Evolutionary conservation across 2,888 invertebrate genomes (phyloP).

Genomic region (Zhuqinia jingwanae): DNA sequence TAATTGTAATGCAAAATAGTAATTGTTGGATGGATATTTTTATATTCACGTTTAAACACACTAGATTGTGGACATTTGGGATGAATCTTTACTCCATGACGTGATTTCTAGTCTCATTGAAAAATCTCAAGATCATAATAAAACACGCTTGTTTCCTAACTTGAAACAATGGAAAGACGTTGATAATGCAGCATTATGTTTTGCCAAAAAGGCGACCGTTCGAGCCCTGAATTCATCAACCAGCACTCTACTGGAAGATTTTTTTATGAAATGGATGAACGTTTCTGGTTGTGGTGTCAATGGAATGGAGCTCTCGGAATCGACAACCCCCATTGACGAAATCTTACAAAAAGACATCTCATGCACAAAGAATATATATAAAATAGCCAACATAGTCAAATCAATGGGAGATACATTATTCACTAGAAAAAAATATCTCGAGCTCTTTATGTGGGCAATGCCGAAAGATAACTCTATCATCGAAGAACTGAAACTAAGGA

Average conservation of each 20-base stretch:
- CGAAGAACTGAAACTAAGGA: slow-evolving; percentile 64
- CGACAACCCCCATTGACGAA: slow-evolving; percentile 15
- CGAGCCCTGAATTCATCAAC: slow-evolving; percentile 14
- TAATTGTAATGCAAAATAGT: neutral
- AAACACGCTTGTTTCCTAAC: slow-evolving; percentile 41
- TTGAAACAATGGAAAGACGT: slow-evolving; percentile 63
- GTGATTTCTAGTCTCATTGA: slow-evolving; percentile 51
- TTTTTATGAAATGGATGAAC: slow-evolving; percentile 35
- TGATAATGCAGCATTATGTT: neutral
- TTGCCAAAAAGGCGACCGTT: slow-evolving; percentile 61
- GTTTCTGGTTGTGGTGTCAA: neutral
- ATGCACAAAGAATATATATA: slow-evolving; percentile 59
- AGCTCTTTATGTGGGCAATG: slow-evolving; percentile 70
- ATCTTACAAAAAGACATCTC: slow-evolving; percentile 46
- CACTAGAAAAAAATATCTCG: slow-evolving; percentile 47
- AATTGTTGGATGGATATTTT: no score
- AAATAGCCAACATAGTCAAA: slow-evolving; percentile 54
- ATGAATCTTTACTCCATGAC: neutral
- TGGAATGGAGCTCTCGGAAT: slow-evolving; percentile 12
- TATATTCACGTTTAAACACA: neutral
- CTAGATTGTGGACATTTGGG: neutral
- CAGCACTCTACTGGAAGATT: neutral
- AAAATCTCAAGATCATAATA: neutral
- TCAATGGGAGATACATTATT: neutral
- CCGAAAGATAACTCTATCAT: slow-evolving; percentile 66